Evolutionary conservation across 2,113 vertebrate genomes (phyloP).

Genomic region (Phrynosoma platyrhinos): DNA sequence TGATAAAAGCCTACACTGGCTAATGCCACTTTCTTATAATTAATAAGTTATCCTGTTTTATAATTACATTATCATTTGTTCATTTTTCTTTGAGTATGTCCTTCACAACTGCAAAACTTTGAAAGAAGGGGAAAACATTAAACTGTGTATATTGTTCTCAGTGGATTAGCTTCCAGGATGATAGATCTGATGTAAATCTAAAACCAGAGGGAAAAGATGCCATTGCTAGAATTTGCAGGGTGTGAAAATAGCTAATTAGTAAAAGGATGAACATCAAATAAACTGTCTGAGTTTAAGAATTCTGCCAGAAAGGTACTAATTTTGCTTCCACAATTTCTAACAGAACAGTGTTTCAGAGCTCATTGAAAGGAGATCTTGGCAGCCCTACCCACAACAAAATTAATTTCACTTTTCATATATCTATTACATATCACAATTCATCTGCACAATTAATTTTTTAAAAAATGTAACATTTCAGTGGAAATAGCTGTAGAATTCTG

Average conservation of each 20-base stretch:
- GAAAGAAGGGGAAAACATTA: slow-evolving; percentile 47
- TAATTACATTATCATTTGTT: slow-evolving; percentile 70
- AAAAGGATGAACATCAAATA: slow-evolving; percentile 43
- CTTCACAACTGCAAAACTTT: slow-evolving; percentile 69
- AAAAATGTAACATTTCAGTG: slow-evolving; percentile 34
- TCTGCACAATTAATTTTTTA: slow-evolving; percentile 4
- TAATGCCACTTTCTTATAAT: slow-evolving; percentile 65
- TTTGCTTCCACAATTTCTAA: slow-evolving; percentile 54
- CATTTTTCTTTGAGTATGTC: slow-evolving; percentile 64
- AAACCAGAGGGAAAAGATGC: slow-evolving; percentile 33
- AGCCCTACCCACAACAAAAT: slow-evolving; percentile 48
- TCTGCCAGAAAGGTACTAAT: slow-evolving; percentile 49
- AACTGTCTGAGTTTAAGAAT: slow-evolving; percentile 2
- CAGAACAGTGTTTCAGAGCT: slow-evolving; percentile 39
- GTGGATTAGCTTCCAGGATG: slow-evolving; percentile 43
- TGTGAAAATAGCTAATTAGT: slow-evolving; percentile 47
- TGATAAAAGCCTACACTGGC: slow-evolving; percentile 72
- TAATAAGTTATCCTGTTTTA: slow-evolving; percentile 66
- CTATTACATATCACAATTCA: neutral
- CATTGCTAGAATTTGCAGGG: slow-evolving; percentile 43
- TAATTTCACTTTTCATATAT: slow-evolving; percentile 31
- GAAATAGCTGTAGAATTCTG: slow-evolving; percentile 38
- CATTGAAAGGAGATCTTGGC: slow-evolving; percentile 52
- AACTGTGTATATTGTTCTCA: slow-evolving; percentile 46
- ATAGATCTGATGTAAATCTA: slow-evolving; percentile 33